phyloP scores from a whole-genome alignment of 35 echinoderm and acorn worm species.

The Anneissia japonica region DNA sequence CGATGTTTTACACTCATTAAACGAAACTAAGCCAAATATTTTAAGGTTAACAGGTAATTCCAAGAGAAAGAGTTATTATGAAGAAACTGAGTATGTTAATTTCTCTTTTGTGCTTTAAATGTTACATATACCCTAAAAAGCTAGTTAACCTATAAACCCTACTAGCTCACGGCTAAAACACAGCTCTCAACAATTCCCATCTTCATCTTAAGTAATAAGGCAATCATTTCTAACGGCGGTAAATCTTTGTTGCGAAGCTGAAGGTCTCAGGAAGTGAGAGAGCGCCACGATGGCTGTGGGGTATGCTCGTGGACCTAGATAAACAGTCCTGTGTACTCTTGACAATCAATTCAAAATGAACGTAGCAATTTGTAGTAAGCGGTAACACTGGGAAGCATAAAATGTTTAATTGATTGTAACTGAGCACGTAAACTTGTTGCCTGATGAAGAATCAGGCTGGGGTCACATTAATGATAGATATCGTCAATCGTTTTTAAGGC shows the following conservation, averaged over 20 bases:
- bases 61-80: too few species aligned
- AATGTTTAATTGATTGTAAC: neutral
- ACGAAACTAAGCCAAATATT: too few species aligned
- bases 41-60: too few species aligned
- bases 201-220: neutral
- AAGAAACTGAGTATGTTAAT: too few species aligned
- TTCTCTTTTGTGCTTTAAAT: too few species aligned
- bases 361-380: neutral
- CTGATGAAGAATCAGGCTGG: neutral
- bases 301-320: neutral
- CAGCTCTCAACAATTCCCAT: too few species aligned
- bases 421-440: neutral
- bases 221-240: neutral
- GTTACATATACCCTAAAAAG: too few species aligned
- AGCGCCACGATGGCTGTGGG: neutral
- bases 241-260: neutral
- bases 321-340: neutral
- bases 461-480: neutral
- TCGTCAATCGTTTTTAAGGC: too few species aligned
- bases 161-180: too few species aligned
- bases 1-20: too few species aligned
- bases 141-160: too few species aligned
- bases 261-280: neutral
- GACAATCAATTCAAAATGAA: neutral
- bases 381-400: neutral